Conservation (phyloP, 2,113 vertebrate species). For the Rallus limicola region DNA sequence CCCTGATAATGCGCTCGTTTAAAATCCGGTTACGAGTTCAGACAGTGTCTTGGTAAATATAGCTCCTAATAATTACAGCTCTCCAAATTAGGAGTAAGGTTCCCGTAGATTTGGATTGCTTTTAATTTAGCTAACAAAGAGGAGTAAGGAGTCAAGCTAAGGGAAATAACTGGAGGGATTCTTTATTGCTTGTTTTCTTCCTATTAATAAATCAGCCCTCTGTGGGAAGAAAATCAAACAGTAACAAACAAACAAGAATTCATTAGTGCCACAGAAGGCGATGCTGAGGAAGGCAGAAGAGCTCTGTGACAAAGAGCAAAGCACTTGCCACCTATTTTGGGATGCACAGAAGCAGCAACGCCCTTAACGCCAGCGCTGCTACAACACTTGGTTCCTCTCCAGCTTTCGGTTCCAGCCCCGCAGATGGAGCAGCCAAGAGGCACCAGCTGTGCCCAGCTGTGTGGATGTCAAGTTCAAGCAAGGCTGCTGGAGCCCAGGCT, state of each 20-base stretch:
- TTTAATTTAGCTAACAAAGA: constrained; percentile 14
- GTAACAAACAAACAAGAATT: not conserved
- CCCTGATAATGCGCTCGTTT: not conserved
- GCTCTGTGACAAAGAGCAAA: not conserved
- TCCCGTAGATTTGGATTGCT: constrained; percentile 4
- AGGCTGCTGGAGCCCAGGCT: not conserved
- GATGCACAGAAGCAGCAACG: not conserved
- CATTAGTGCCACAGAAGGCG: not conserved
- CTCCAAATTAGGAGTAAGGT: not conserved
- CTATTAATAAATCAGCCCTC: constrained; percentile 19
- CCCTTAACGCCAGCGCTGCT: accelerated
- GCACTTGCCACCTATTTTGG: not conserved
- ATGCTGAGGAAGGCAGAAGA: not conserved
- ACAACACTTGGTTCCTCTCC: not conserved
- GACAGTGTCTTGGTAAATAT: not conserved
- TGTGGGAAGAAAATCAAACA: constrained; percentile 12
- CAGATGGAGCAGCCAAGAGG: not conserved
- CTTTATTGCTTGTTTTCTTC: not conserved
- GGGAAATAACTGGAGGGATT: not conserved
- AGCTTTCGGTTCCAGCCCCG: not conserved
- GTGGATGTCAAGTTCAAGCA: not conserved
- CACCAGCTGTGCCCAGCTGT: not conserved
- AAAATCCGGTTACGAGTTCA: not conserved
- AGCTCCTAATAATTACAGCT: constrained; percentile 10
- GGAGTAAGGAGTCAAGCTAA: not conserved